phyloP scores from a whole-genome alignment of 1,140 invertebrate genomes.

The Sitobion miscanthi region DNA sequence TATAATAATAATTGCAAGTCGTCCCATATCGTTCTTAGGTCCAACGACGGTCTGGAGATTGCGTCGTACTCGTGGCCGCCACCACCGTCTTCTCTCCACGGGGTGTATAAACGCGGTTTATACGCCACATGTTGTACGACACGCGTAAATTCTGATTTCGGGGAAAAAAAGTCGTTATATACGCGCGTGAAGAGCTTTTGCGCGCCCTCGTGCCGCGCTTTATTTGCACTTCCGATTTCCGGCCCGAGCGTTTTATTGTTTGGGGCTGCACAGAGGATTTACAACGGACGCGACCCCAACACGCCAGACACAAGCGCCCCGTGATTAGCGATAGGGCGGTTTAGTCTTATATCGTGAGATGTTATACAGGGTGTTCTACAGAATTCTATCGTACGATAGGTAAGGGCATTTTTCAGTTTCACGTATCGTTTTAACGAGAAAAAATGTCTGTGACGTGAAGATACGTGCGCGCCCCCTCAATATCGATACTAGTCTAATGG shows the following conservation, averaged over 20 bases:
- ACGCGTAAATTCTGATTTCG: background rate
- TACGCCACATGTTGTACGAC: background rate
- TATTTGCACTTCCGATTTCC: constrained; percentile 51
- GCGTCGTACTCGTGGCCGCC: no score
- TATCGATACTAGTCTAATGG: background rate
- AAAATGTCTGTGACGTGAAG: background rate
- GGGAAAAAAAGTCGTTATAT: background rate
- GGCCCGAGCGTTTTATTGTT: constrained; percentile 37
- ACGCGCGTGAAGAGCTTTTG: background rate
- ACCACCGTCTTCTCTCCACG: background rate
- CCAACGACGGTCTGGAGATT: background rate
- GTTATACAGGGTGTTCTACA: background rate
- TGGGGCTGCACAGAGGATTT: constrained; percentile 18
- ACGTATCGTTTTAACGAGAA: background rate
- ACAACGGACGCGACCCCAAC: background rate
- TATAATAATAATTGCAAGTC: background rate
- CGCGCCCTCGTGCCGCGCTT: background rate
- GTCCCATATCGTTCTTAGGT: background rate
- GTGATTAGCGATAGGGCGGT: background rate
- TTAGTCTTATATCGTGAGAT: background rate
- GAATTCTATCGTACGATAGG: background rate
- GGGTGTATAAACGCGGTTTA: background rate
- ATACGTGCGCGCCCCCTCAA: no score
- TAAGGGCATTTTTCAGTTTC: background rate
- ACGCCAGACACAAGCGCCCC: background rate